Conservation (phyloP, 2,797 vertebrate species). For the Decapterus maruadsi region DNA sequence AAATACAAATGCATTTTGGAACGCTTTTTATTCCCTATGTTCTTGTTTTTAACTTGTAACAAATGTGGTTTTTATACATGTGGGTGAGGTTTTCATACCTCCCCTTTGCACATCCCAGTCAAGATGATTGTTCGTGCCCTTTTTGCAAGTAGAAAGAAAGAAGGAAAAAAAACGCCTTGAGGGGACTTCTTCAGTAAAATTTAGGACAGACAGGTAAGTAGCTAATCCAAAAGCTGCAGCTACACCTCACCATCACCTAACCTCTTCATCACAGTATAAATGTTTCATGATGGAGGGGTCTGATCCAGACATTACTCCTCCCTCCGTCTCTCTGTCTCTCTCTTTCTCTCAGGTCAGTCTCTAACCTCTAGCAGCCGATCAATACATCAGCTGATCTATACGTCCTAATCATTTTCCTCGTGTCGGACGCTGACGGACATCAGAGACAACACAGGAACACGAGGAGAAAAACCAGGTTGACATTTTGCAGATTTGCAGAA, state of each 20-base stretch:
- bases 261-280: not conserved
- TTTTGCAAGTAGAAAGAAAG: too few relatives aligned
- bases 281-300: not conserved
- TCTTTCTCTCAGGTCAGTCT: conserved; percentile 11
- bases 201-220: too few relatives aligned
- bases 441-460: conserved; percentile 19
- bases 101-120: too few relatives aligned
- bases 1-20: too few relatives aligned
- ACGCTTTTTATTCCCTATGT: too few relatives aligned
- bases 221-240: too few relatives aligned
- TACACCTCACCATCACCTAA: not conserved
- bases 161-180: too few relatives aligned
- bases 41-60: too few relatives aligned
- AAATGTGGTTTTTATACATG: too few relatives aligned
- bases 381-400: conserved; percentile 63
- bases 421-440: conserved; percentile 19
- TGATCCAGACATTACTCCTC: conserved; percentile 1
- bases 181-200: too few relatives aligned
- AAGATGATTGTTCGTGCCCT: too few relatives aligned
- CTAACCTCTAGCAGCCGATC: conserved; percentile 30
- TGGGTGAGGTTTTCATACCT: too few relatives aligned
- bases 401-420: conserved; percentile 33
- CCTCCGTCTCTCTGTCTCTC: not conserved
- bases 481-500: conserved; percentile 30
- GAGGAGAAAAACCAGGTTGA: conserved; percentile 43